Base-by-base conservation (phyloP, 1,140 invertebrate genomes). In the Spodoptera frugiperda region DNA sequence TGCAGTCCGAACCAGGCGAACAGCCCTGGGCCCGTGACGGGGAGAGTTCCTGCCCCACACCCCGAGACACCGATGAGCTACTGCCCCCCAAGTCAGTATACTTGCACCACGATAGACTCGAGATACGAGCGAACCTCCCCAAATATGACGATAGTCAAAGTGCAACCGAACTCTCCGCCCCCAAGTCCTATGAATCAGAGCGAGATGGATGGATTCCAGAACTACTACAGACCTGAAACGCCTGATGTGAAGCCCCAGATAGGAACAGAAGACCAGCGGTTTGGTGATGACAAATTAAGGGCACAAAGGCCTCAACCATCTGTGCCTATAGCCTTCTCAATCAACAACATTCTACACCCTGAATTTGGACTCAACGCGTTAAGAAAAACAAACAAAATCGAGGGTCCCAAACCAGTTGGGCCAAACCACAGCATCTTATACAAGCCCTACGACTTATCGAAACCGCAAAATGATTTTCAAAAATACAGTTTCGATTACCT, bases 1-100 rank as follows among this genome's bases (percentile, higher is more conserved):
- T 95, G 95, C 92, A 95, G 95, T 90, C 95, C 95, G 78, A 95
- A 94, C 82, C 94, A 95, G 90, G 95, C 95, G 71, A 95, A 94
- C 86, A 95, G 95, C 78, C 93, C 93, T 1, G 93, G 92, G 0
- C 93, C 93, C 0, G 87, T 93, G 0, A 79, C 89, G 0, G 87
- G 91, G 0, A 87, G 91, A 78, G 89, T 91, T 1, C 93, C 93
- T 1, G 87, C 89, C 0, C 89, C 93, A 0, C 88, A 93, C n/a
- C 63, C 87, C 0, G 89, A 85, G 3, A 87, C 77, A 46, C 78
- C 76, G 51, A 65, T 78, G 11, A 82, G 79, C 46, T 86, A 82
- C 59, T 80, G 81, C 65, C 84, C 82, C 0, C 91, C 80, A 55
- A 92, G 84, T 44, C 91, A 93, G 77, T 93, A 93, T 63, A 93